These are phyloP conservation scores for Gasteruption jaculator DNA, from an alignment of 2,888 invertebrate species.

Conservation along the genomic window DNA sequence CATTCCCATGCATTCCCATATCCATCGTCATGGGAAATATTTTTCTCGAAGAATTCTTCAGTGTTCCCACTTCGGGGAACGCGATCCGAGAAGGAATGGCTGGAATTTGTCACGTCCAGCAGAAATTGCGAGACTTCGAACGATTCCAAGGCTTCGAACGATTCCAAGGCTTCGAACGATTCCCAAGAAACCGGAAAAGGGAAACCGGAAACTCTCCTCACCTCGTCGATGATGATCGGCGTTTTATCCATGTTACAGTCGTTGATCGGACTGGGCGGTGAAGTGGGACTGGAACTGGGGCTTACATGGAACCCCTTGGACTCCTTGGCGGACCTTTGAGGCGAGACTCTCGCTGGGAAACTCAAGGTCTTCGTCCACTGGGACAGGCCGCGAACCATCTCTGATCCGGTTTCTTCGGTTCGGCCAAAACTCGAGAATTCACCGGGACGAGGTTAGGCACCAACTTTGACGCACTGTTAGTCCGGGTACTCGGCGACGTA, in stretches of 20 bases:
- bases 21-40: too few species aligned
- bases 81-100: too few species aligned
- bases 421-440: constrained; percentile 19
- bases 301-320: constrained; percentile 50
- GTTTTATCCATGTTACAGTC: constrained; percentile 46
- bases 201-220: constrained; percentile 31
- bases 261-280: constrained; percentile 46
- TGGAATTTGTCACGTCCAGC: too few species aligned
- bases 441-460: constrained; percentile 9
- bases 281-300: constrained; percentile 53
- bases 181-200: too few species aligned
- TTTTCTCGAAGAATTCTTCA: too few species aligned
- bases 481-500: too few species aligned
- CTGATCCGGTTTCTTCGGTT: too few species aligned
- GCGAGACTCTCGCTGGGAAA: constrained; percentile 81
- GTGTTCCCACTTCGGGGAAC: too few species aligned
- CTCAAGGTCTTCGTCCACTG: constrained; percentile 90
- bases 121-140: too few species aligned
- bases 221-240: constrained; percentile 47
- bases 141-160: too few species aligned
- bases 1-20: too few species aligned
- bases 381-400: constrained; percentile 82
- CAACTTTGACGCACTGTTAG: constrained; percentile 5
- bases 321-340: constrained; percentile 75
- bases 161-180: too few species aligned